Percentiles rank a stretch among this genome's conserved stretches.
These are phyloP conservation scores for Dolichomitus sp. DNA, from an alignment of 2,888 invertebrate species.

Conservation along the genomic window DNA sequence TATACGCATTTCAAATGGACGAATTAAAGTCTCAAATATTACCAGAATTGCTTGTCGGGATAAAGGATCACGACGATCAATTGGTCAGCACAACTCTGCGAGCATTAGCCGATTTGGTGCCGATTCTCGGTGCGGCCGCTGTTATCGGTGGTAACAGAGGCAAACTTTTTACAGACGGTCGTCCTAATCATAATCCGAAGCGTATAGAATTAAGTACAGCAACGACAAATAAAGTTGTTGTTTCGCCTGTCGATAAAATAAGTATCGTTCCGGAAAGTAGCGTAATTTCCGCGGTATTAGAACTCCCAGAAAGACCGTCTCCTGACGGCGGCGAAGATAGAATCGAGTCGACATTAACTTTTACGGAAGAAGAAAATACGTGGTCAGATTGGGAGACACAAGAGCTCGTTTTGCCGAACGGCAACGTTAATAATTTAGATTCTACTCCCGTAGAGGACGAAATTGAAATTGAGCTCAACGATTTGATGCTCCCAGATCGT, in stretches of 20 bases:
- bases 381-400: constrained; percentile 95
- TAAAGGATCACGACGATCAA: constrained; percentile 94
- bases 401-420: constrained; percentile 76
- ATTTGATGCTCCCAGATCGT: constrained; percentile 12
- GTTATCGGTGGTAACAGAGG: constrained; percentile 94
- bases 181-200: constrained; percentile 88
- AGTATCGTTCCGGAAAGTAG: constrained; percentile 19
- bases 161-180: constrained; percentile 94
- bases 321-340: constrained; percentile 95
- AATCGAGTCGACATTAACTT: constrained; percentile 79
- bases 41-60: constrained; percentile 95
- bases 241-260: constrained; percentile 39
- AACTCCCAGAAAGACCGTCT: constrained; percentile 91
- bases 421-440: constrained; percentile 28
- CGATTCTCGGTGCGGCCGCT: constrained; percentile 93
- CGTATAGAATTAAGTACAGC: constrained; percentile 72
- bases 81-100: constrained; percentile 94
- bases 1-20: constrained; percentile 91
- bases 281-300: constrained; percentile 75
- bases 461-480: constrained; percentile 18
- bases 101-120: constrained; percentile 94
- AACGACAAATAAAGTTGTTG: constrained; percentile 22
- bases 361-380: constrained; percentile 89
- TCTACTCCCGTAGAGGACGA: constrained; percentile 33
- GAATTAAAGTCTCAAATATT: constrained; percentile 92